Conservation (phyloP, 2,888 invertebrate species). For the Lathronympha strigana region DNA sequence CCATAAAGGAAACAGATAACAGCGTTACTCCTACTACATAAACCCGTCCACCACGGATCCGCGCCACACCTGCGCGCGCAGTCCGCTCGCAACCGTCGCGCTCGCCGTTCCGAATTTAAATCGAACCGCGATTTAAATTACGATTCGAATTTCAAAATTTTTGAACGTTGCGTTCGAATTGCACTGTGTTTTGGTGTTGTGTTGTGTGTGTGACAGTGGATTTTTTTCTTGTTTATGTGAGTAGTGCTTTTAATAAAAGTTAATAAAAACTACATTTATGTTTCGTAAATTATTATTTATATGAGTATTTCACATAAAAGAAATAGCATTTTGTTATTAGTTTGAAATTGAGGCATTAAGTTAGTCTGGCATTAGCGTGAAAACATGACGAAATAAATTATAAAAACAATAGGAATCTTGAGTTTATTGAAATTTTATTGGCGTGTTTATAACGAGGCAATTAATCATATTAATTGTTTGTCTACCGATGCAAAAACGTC, state of each 20-base stretch:
- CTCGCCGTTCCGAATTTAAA: slow-evolving; percentile 31
- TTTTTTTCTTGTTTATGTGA: slow-evolving; percentile 9
- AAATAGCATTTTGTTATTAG: too few relatives aligned
- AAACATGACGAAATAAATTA: too few relatives aligned
- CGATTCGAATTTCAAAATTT: slow-evolving; percentile 1
- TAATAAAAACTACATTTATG: too few relatives aligned
- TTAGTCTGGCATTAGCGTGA: too few relatives aligned
- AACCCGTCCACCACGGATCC: slow-evolving; percentile 63
- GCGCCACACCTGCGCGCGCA: slow-evolving; percentile 59
- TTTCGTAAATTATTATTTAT: too few relatives aligned
- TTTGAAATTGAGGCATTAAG: too few relatives aligned
- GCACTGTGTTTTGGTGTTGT: not conserved
- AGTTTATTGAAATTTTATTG: too few relatives aligned
- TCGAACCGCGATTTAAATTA: slow-evolving; percentile 38
- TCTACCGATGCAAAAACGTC: too few relatives aligned
- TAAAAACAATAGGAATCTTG: too few relatives aligned
- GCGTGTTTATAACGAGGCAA: too few relatives aligned
- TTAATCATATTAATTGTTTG: too few relatives aligned
- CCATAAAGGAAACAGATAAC: slow-evolving; percentile 46
- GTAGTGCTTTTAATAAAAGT: not conserved
- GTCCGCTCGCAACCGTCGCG: slow-evolving; percentile 54
- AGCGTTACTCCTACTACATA: slow-evolving; percentile 53
- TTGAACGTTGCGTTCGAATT: slow-evolving; percentile 3
- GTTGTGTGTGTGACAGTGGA: slow-evolving; percentile 13
- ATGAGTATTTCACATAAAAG: too few relatives aligned